Evolutionary conservation across 2,888 invertebrate species (phyloP).

Genomic region (Drosophila quasianomalipes): DNA sequence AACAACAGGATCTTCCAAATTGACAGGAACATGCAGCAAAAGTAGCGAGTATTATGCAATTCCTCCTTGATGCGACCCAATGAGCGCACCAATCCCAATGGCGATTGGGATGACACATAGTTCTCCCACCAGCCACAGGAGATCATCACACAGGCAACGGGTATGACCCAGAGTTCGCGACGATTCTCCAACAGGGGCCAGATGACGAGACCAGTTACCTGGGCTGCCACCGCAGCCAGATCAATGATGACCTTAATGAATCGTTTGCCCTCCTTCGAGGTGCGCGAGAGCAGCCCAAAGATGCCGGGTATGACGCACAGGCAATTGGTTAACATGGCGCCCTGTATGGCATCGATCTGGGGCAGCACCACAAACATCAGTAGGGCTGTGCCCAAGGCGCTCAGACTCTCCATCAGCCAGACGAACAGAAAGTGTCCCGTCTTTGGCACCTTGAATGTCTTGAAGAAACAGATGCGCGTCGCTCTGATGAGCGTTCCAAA

Average conservation of each 20-base stretch:
- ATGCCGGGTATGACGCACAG: conserved; percentile 94
- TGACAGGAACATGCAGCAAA: conserved; percentile 95
- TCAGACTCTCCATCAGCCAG: conserved; percentile 94
- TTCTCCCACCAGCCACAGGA: conserved; percentile 99
- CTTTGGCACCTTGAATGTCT: conserved; percentile 91
- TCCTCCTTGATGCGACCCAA: conserved; percentile 92
- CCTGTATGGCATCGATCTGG: conserved; percentile 96
- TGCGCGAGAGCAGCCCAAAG: conserved; percentile 92
- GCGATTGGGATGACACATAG: conserved; percentile 94
- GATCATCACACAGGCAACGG: conserved; percentile 92
- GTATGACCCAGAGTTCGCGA: conserved; percentile 93
- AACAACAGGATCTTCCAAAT: conserved; percentile 95
- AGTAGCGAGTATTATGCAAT: conserved; percentile 92
- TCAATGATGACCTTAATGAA: conserved; percentile 93
- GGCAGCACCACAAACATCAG: conserved; percentile 96
- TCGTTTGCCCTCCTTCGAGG: conserved; percentile 92
- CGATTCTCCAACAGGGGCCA: conserved; percentile 94
- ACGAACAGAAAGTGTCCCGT: conserved; percentile 86
- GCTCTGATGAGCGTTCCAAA: conserved; percentile 94
- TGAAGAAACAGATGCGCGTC: conserved; percentile 95
- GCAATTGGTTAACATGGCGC: conserved; percentile 98
- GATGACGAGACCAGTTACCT: conserved; percentile 95
- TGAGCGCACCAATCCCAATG: conserved; percentile 89
- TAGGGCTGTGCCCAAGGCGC: conserved; percentile 94
- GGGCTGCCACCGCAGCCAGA: conserved; percentile 93